Evolutionary conservation across 1,140 invertebrate genomes (phyloP), one percentile per base, ranked within the genome.

Genomic region (Drosophila dunni): DNA sequence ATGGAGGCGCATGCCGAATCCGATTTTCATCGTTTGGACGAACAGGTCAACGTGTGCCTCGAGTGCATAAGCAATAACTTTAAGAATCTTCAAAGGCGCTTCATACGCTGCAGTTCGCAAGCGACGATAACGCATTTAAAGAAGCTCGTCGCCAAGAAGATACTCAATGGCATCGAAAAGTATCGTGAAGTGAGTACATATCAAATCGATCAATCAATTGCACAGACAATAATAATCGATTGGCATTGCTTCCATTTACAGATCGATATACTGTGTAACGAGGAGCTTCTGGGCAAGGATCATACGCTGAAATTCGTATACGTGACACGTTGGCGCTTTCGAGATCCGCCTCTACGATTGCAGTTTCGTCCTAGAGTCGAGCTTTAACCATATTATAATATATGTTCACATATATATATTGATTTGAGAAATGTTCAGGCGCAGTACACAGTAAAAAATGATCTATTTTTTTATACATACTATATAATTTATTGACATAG

Each of bases 251-350:
- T 57, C 34, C 17, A 13, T 66, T 78, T 67, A 7, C 93, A 98
- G 96, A 97, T 99, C 93, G 99, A 99, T 93, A 98, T 99, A 91
- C 94, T 99, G 91, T 99, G 98, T 94, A 99, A 99, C 94, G 97
- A 99, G 92, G 98, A 99, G 94, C 94, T 99, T 70, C 93, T 99
- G 92, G 99, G 98, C 44, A 99, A 99, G 93, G 98, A 99, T 93
- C 99, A 99, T 92, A 99, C 98, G 38, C 94, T 99, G 60, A 99
- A 99, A 93, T 99, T 99, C 94, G 98, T 99, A 36, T 98, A 97
- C 91, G 97, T 99, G 11, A 99, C 99, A 40, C 94, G 98, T 84
- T 99, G 98, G 98, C 95, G 98, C 93, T 98, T 98, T 93, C 95
- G 97, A 81, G 97, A 97, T 92, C 97, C 97, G 51, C 97, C 97